Evolutionary conservation across 2,888 invertebrate species (phyloP).

Genomic region (Diaphora mendica): DNA sequence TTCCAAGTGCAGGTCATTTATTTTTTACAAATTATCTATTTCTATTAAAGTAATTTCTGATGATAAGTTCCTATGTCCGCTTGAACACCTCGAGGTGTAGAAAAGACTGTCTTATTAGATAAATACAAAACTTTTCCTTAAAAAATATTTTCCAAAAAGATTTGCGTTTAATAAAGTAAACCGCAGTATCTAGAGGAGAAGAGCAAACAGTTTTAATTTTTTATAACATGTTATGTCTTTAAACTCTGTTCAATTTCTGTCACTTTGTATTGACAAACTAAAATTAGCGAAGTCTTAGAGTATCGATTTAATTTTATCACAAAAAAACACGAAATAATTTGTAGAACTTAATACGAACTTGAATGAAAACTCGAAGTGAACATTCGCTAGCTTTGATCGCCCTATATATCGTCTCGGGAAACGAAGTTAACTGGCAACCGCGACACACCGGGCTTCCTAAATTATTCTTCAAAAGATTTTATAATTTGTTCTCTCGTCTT

Average conservation of each 20-base stretch:
- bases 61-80: background rate
- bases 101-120: background rate
- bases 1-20: background rate
- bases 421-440: conserved; percentile 73
- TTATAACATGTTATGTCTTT: background rate
- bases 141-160: background rate
- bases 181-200: too few relatives aligned
- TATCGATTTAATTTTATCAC: background rate
- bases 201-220: too few relatives aligned
- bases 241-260: background rate
- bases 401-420: conserved; percentile 59
- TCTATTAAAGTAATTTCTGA: background rate
- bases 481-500: conserved; percentile 82
- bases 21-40: background rate
- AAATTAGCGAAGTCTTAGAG: background rate
- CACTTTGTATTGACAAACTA: background rate
- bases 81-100: background rate
- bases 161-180: background rate
- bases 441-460: conserved; percentile 71
- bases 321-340: background rate
- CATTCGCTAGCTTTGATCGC: conserved; percentile 57
- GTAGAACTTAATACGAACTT: background rate
- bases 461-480: conserved; percentile 86
- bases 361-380: conserved; percentile 60
- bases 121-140: background rate